Percentiles rank a stretch among this genome's conserved stretches.
Conservation (phyloP, 2,113 vertebrate genomes). For the Daphoenositta chrysoptera region DNA sequence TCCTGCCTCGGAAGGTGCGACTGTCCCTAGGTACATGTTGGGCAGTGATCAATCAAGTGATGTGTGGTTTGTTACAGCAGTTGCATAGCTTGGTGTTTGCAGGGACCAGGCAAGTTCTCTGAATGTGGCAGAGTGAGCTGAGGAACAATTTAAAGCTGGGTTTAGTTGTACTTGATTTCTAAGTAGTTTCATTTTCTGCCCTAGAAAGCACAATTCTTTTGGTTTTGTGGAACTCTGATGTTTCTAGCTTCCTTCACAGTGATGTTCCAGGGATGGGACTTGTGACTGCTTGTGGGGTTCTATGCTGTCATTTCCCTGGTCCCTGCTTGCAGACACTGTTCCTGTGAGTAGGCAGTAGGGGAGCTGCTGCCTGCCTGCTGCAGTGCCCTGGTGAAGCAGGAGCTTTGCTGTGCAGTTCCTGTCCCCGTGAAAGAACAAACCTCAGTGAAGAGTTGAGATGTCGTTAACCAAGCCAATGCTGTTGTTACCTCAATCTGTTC, state of each 20-base stretch:
- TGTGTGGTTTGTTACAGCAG: background rate
- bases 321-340: background rate
- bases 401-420: background rate
- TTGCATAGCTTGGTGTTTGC: background rate
- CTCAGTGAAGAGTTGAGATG: background rate
- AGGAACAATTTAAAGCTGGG: background rate
- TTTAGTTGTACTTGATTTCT: background rate
- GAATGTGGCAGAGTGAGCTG: background rate
- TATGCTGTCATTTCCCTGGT: background rate
- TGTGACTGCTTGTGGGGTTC: background rate
- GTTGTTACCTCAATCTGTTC: background rate
- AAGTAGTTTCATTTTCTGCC: background rate
- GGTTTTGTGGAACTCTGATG: background rate
- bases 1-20: background rate
- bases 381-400: background rate
- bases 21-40: background rate
- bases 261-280: background rate
- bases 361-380: background rate
- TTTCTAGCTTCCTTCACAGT: background rate
- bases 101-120: background rate
- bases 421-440: background rate
- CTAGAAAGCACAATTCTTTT: background rate
- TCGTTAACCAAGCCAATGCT: background rate
- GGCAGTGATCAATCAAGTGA: accelerated
- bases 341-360: background rate